These are phyloP conservation scores for Suricata suricatta DNA, from an alignment of 2,113 vertebrate genomes.

Conservation along the genomic window DNA sequence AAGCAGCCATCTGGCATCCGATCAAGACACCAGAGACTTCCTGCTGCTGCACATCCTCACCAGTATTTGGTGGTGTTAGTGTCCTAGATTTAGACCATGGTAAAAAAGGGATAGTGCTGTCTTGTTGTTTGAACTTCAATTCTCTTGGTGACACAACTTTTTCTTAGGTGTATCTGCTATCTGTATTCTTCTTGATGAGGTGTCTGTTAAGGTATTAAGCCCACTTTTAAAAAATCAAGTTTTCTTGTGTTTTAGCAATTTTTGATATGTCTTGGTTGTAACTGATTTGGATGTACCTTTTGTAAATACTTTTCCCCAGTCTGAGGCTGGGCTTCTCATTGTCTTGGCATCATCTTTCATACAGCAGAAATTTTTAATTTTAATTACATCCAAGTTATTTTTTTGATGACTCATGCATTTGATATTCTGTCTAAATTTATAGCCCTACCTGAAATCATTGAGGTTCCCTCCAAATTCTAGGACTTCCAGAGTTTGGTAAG, in stretches of 20 bases:
- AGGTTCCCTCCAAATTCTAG: not conserved
- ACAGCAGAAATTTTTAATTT: not conserved
- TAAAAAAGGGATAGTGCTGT: no score
- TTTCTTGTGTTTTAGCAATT: not conserved
- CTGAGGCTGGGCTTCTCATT: not conserved
- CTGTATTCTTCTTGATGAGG: not conserved
- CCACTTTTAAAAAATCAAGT: not conserved
- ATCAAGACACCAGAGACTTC: not conserved
- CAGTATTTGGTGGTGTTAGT: not conserved
- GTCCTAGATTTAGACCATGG: not conserved
- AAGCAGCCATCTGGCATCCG: no score
- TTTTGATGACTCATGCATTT: not conserved
- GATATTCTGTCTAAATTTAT: not conserved
- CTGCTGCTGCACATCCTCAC: not conserved
- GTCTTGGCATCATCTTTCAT: not conserved
- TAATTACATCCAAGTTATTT: not conserved
- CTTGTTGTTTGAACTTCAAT: not conserved
- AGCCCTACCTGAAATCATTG: not conserved
- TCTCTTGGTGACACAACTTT: not conserved
- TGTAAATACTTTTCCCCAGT: not conserved
- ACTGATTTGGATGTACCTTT: not conserved
- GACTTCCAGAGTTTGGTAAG: not conserved
- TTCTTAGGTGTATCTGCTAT: not conserved
- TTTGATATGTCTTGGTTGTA: not conserved
- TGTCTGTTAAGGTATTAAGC: not conserved